Evolutionary conservation across 2,113 vertebrate genomes (phyloP), one percentile per base, ranked within the genome.

Genomic region (Takifugu bimaculatus): DNA sequence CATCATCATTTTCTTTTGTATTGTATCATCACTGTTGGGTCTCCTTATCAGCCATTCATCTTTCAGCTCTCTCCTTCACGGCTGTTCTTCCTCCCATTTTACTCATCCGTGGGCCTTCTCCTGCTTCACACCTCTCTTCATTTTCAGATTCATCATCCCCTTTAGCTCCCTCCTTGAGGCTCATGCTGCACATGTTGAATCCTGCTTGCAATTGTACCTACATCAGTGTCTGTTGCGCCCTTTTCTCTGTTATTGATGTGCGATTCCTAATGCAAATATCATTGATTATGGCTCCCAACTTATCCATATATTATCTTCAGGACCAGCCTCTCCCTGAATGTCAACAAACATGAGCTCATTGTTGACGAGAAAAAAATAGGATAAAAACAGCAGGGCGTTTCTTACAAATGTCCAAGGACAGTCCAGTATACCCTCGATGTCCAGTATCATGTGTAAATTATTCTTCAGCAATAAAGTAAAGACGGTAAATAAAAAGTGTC

Each of bases 91-190:
- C 54, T 53, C 50, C 68, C 29, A 26, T 32, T 50, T 76, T 66
- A 60, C 63, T 68, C 77, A 72, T 74, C 68, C 63, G 66, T 66
- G 66, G 66, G 69, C 57, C 25, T 56, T 75, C 54, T 61, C 72
- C 57, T 27, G 60, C 60, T 52, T 74, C 74, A 63, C 77, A 53
- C 35, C 54, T 12, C 44, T 67, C 70, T 74, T 60, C 62, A 65
- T 74, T 75, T 83, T 72, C 70, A 77, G 32, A 74, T 73, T 66
- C 63, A 52, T 62, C 35, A 49, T 47, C 35, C 61, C 57, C 57
- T 72, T 74, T 63, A 69, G 74, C 71, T 83, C 62, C 42, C 43
- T 10, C 60, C 62, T 55, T 0, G 28, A 47, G 63, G 77, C 58
- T 72, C 52, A 61, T 56, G 27, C 49, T 60, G 12, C 65, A 32